A percentile compares a stretch with the other conserved stretches of the same genome.
These are phyloP conservation scores for Nylanderia fulva DNA, from an alignment of 1,140 invertebrate species.

Conservation along the genomic window DNA sequence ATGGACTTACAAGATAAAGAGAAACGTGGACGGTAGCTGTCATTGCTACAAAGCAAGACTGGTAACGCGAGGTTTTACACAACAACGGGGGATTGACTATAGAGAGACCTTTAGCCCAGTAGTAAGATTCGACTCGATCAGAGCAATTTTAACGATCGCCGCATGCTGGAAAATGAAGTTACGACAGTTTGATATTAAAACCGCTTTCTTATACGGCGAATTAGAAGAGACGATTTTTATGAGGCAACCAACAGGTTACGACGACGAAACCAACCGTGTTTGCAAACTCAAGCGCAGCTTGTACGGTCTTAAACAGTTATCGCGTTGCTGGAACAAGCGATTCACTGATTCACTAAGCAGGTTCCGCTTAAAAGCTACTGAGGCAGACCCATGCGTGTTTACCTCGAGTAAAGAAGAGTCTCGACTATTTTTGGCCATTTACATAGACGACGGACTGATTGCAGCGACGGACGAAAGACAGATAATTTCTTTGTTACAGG, in stretches of 20 bases:
- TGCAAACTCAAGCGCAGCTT: constrained; percentile 5
- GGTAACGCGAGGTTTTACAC: background rate
- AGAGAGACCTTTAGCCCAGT: background rate
- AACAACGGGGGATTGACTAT: background rate
- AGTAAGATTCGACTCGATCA: background rate
- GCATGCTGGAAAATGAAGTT: background rate
- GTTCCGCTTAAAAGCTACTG: background rate
- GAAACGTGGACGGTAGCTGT: background rate
- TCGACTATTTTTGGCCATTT: background rate
- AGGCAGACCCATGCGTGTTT: constrained; percentile 1
- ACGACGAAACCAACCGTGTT: background rate
- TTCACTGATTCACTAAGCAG: background rate
- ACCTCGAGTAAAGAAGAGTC: background rate
- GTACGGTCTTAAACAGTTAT: constrained; percentile 6
- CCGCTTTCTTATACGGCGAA: background rate
- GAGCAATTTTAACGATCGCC: background rate
- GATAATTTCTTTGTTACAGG: background rate
- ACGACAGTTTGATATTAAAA: constrained; percentile 13
- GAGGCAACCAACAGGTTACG: background rate
- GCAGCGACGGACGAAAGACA: no score
- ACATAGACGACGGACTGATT: constrained; percentile 1
- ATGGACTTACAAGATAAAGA: background rate
- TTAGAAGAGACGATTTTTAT: constrained; percentile 1
- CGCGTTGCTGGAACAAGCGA: background rate
- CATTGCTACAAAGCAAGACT: background rate